phyloP scores from a whole-genome alignment of 2,888 invertebrate genomes.

The Carabus problematicus region DNA sequence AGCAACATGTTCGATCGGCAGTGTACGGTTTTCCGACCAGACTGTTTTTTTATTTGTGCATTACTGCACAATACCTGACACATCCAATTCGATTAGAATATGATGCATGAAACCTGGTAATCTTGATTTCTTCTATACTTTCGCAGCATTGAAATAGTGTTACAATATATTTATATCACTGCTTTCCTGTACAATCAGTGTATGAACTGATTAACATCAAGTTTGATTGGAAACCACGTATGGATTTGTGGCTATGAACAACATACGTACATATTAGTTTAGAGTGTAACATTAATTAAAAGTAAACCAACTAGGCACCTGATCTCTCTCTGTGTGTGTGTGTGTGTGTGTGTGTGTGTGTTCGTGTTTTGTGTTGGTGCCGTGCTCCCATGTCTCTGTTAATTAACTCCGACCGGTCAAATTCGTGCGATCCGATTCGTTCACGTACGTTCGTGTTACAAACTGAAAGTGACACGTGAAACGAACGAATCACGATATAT shows the following conservation, averaged over 20 bases:
- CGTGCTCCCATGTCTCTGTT: too few relatives aligned
- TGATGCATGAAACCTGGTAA: too few relatives aligned
- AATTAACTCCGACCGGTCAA: too few relatives aligned
- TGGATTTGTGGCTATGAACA: constrained; percentile 2
- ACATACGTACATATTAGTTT: constrained; percentile 26
- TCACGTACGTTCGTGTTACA: not conserved
- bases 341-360: too few relatives aligned
- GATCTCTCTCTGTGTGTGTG: too few relatives aligned
- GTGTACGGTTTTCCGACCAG: not conserved
- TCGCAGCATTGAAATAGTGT: too few relatives aligned
- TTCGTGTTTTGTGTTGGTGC: too few relatives aligned
- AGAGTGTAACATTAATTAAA: constrained; percentile 23
- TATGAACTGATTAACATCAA: constrained; percentile 16
- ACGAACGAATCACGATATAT: constrained; percentile 38
- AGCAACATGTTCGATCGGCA: constrained; percentile 20
- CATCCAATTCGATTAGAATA: too few relatives aligned
- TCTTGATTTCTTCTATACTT: too few relatives aligned
- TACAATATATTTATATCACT: too few relatives aligned
- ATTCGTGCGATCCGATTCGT: too few relatives aligned
- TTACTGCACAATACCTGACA: too few relatives aligned
- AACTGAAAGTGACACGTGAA: constrained; percentile 14
- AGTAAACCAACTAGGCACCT: constrained; percentile 15
- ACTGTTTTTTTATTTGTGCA: not conserved
- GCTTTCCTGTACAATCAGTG: constrained; percentile 16
- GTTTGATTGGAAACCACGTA: constrained; percentile 18